Conservation (phyloP, 2,113 vertebrate species). For the Macquaria australasica region DNA sequence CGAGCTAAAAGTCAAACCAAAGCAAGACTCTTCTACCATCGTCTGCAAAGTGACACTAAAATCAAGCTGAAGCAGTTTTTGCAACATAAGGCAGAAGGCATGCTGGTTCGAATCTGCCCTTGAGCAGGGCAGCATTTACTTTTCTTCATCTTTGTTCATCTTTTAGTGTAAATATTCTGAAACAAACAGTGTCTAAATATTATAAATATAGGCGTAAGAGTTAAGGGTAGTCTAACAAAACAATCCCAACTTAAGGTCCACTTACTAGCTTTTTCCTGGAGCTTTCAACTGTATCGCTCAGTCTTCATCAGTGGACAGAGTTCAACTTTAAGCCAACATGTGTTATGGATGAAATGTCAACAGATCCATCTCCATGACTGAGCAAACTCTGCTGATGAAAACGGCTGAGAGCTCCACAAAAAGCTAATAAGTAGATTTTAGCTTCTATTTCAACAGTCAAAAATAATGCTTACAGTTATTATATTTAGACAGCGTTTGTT, state of each 20-base stretch:
- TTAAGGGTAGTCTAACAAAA: not conserved
- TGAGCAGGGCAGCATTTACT: too few relatives aligned
- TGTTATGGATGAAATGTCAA: too few relatives aligned
- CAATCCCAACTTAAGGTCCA: not conserved
- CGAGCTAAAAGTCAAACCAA: not conserved
- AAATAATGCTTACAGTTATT: not conserved
- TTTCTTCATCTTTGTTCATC: not conserved
- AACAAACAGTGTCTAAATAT: not conserved
- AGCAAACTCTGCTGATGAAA: too few relatives aligned
- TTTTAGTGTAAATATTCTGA: not conserved
- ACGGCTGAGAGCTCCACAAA: too few relatives aligned
- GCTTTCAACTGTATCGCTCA: not conserved
- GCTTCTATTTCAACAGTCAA: too few relatives aligned
- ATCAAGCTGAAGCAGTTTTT: not conserved
- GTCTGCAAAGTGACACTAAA: not conserved
- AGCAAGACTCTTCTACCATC: too few relatives aligned
- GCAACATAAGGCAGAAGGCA: not conserved
- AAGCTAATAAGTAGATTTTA: not conserved
- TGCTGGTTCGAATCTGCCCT: too few relatives aligned
- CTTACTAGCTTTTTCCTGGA: not conserved
- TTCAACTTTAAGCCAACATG: too few relatives aligned
- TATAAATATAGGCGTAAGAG: not conserved
- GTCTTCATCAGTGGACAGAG: not conserved
- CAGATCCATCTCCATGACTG: too few relatives aligned
- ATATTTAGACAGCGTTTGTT: not conserved